Evolutionary conservation across 2,797 vertebrate species (phyloP).

Genomic region (Sarcophilus harrisii): DNA sequence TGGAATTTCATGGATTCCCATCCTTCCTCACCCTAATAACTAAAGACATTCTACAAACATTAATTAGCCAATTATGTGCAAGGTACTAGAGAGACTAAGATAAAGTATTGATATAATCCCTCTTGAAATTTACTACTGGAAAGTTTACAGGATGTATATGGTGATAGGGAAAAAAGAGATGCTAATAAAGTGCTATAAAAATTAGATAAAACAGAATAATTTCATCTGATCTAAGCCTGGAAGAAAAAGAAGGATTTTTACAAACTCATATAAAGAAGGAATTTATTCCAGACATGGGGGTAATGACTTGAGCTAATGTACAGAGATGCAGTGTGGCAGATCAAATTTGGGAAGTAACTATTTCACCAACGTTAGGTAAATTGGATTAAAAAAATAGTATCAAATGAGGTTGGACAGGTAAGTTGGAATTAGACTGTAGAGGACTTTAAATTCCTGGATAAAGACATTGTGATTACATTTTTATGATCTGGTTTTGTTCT

Average conservation of each 20-base stretch:
- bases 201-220: background rate
- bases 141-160: background rate
- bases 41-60: background rate
- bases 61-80: background rate
- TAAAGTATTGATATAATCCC: background rate
- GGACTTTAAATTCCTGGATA: background rate
- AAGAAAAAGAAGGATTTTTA: background rate
- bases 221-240: background rate
- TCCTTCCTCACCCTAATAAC: background rate
- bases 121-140: background rate
- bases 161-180: background rate
- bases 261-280: background rate
- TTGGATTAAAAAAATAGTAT: background rate
- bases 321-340: background rate
- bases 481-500: background rate
- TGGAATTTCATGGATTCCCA: background rate
- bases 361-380: background rate
- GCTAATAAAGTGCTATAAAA: background rate
- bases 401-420: background rate
- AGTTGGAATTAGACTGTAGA: background rate
- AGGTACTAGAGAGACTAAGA: background rate
- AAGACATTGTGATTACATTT: background rate
- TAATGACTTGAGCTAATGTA: background rate
- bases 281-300: background rate
- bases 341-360: background rate